Evolutionary conservation across 2,113 vertebrate species (phyloP).

Genomic region (Brachyhypopomus occidentalis): DNA sequence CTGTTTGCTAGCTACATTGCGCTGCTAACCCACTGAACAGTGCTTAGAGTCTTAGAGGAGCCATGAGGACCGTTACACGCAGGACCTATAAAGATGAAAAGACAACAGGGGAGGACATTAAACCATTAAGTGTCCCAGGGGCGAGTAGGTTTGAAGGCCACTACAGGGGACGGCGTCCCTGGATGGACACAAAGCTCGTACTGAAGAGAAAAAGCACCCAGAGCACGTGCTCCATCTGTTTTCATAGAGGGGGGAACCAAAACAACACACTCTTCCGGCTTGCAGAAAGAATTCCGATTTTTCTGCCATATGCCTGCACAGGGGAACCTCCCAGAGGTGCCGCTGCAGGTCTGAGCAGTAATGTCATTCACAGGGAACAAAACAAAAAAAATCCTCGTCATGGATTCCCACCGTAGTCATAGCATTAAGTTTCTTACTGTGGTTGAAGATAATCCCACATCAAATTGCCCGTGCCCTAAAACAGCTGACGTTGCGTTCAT

Average conservation of each 20-base stretch:
- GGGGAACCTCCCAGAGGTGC: slow-evolving; percentile 55
- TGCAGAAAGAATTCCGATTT: slow-evolving; percentile 30
- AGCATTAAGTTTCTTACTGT: background rate
- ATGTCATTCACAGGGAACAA: slow-evolving; percentile 59
- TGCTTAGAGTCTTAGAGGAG: background rate
- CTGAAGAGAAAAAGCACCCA: background rate
- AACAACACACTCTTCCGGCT: slow-evolving; percentile 42
- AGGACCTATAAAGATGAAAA: background rate
- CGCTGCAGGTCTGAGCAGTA: slow-evolving; percentile 52
- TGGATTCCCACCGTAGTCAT: slow-evolving; percentile 48
- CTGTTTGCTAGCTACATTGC: no score
- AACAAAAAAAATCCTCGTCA: slow-evolving; percentile 25
- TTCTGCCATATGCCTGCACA: slow-evolving; percentile 44
- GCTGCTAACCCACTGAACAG: background rate
- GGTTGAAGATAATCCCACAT: background rate
- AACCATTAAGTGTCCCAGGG: background rate
- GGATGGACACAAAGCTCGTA: background rate
- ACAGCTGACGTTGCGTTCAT: background rate
- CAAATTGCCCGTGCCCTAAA: background rate
- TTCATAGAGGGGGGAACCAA: slow-evolving; percentile 33
- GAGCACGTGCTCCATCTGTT: slow-evolving; percentile 30
- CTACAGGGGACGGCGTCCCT: background rate
- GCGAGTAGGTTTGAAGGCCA: slow-evolving; percentile 19
- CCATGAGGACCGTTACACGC: background rate
- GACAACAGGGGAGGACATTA: slow-evolving; percentile 11